Evolutionary conservation across 2,888 invertebrate genomes (phyloP).

Genomic region (Parnassius smintheus): DNA sequence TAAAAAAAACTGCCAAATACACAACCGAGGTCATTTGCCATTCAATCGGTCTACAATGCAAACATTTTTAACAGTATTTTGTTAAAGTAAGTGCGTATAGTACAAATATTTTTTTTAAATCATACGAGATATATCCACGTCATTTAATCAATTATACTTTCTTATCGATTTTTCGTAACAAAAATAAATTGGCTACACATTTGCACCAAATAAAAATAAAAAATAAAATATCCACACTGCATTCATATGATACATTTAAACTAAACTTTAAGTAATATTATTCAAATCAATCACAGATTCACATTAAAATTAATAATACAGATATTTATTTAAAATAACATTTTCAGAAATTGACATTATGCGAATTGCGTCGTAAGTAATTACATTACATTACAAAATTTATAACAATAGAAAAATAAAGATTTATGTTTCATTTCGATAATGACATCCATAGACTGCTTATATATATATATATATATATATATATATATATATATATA

Average conservation of each 20-base stretch:
- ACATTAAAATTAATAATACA: slow-evolving; percentile 24
- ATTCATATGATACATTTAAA: slow-evolving; percentile 16
- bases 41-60: slow-evolving; percentile 5
- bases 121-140: slow-evolving; percentile 4
- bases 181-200: slow-evolving; percentile 18
- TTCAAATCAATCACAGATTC: slow-evolving; percentile 27
- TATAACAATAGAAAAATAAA: background rate
- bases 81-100: slow-evolving; percentile 5
- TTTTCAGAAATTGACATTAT: slow-evolving; percentile 17
- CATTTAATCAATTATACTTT: slow-evolving; percentile 7
- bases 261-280: slow-evolving; percentile 23
- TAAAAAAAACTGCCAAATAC: slow-evolving; percentile 20
- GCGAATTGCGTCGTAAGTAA: background rate
- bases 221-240: slow-evolving; percentile 12
- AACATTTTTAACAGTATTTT: slow-evolving; percentile 12
- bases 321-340: slow-evolving; percentile 20
- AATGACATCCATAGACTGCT: slow-evolving; percentile 20
- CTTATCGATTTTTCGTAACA: slow-evolving; percentile 11
- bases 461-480: no score
- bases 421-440: slow-evolving; percentile 6
- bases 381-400: background rate
- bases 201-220: slow-evolving; percentile 18
- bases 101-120: background rate
- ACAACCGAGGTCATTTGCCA: slow-evolving; percentile 8
- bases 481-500: no score